A percentile compares a stretch with the other conserved stretches of the same genome.
phyloP scores from a whole-genome alignment of 64 coral and sea anemone genomes.

The Montipora capricornis region DNA sequence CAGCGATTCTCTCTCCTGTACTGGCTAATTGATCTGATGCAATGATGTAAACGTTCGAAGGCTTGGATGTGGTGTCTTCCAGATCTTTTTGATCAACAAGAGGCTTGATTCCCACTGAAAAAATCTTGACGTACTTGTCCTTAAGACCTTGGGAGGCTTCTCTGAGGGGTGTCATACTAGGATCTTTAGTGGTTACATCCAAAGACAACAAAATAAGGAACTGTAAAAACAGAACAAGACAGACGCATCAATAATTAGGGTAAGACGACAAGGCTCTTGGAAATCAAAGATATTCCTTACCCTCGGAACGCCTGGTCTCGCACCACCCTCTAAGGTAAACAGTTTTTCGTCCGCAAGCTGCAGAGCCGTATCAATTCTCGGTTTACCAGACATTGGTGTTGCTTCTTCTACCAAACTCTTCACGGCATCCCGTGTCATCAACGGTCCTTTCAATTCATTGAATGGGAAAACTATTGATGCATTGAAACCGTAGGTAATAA shows the following conservation, averaged over 20 bases:
- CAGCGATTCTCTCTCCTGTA: constrained; percentile 22
- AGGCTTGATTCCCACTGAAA: constrained; percentile 33
- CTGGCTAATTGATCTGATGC: background rate
- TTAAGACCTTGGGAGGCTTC: constrained; percentile 19
- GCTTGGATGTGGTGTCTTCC: constrained; percentile 25
- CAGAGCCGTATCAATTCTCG: constrained; percentile 50
- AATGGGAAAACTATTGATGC: constrained; percentile 46
- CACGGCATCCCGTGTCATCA: background rate
- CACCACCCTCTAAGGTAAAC: constrained; percentile 40
- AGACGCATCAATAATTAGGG: background rate
- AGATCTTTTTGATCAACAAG: constrained; percentile 37
- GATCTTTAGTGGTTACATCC: background rate
- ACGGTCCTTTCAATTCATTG: background rate
- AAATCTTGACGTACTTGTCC: constrained; percentile 32
- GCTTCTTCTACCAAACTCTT: constrained; percentile 32
- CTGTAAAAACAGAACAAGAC: background rate
- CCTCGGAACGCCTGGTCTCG: constrained; percentile 57
- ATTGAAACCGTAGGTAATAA: constrained; percentile 44
- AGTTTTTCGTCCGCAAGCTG: constrained; percentile 46
- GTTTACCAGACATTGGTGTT: background rate
- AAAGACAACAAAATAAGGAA: constrained; percentile 49
- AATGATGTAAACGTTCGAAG: constrained; percentile 54
- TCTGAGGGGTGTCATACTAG: background rate
- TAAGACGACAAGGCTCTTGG: background rate
- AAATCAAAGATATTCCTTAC: constrained; percentile 1